Evolutionary conservation across 2,797 vertebrate genomes (phyloP), one percentile per base, ranked within the genome.

Genomic region (Cottoperca gobio): DNA sequence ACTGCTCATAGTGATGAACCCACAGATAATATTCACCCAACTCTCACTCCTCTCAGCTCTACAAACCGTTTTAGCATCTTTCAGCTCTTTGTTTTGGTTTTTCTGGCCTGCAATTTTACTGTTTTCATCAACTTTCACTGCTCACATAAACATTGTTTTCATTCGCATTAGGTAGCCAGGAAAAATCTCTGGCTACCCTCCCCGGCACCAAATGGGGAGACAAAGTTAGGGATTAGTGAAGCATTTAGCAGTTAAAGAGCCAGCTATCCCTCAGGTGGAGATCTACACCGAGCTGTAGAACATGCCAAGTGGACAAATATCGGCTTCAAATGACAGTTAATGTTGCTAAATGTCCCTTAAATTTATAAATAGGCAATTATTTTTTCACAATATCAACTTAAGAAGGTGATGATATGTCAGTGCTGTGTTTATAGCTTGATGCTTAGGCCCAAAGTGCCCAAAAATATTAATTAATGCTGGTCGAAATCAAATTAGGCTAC

Each of bases 381-480:
- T 23, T 42, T 42, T 46, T 35, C 24, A 6, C 21, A 24, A 28
- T 16, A 23, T 28, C 14, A 40, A 33, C 3, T 48, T 40, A 6
- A 37, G 16, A 26, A 46, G 39, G 31, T 42, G n/a, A 52, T 50
- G 21, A 66, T 35, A 33, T 37, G 17, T 8, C 21, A 35, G 26
- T 12, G 19, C 68, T 76, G 57, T 35, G 23, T 24, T 65, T 48
- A 24, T 4, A 60, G 40, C 17, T 49, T 43, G 19, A 45, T 60
- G 40, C n/a, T 54, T 5, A 49, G 8, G 10, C n/a, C 8, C 2
- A 48, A 35, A 21, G 21, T 14, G 8, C 4, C 28, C 6, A 12
- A 24, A 52, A 26, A 70, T n/a, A 54, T 46, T 6, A 33, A 16
- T 55, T 3, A 45, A 45, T 49, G 12, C 24, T 49, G 7, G 21